Evolutionary conservation across 2,797 vertebrate genomes (phyloP).

Genomic region (Pipistrellus nathusii): DNA sequence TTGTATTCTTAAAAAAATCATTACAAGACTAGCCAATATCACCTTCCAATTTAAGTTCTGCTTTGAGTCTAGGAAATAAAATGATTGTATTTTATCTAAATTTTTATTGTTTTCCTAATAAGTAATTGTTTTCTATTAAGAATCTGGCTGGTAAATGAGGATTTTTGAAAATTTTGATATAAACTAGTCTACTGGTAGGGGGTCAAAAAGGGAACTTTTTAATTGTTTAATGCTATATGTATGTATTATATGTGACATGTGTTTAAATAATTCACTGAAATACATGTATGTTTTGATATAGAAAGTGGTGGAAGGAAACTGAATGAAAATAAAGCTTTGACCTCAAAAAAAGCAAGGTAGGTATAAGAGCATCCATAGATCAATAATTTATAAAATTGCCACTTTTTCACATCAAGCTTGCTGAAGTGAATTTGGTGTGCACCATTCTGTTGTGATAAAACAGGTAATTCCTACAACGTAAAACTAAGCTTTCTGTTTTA

Average conservation of each 20-base stretch:
- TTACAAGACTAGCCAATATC: not conserved
- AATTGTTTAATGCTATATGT: fast-evolving
- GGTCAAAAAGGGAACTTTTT: slow-evolving; percentile 29
- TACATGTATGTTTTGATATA: slow-evolving; percentile 80
- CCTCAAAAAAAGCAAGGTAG: slow-evolving; percentile 96
- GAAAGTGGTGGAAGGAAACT: slow-evolving; percentile 97
- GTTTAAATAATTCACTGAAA: slow-evolving; percentile 31
- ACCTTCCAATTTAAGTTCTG: not conserved
- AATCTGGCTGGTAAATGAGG: slow-evolving; percentile 9
- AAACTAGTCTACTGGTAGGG: not conserved
- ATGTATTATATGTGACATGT: slow-evolving; percentile 1
- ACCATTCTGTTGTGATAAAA: not conserved
- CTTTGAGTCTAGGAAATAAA: slow-evolving; percentile 48
- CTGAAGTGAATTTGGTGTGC: not conserved
- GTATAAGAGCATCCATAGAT: not conserved
- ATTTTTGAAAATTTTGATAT: slow-evolving; percentile 35
- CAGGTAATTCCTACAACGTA: not conserved
- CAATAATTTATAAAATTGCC: not conserved
- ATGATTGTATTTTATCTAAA: not conserved
- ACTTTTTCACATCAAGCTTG: not conserved
- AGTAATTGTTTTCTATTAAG: slow-evolving; percentile 37
- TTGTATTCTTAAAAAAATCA: slow-evolving; percentile 43
- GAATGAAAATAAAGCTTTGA: slow-evolving; percentile 98
- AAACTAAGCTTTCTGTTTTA: not conserved
- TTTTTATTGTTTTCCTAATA: slow-evolving; percentile 21